Evolutionary conservation across 2,888 invertebrate genomes (phyloP), one percentile per base, ranked within the genome.

Genomic region (Augochlorella aurata): DNA sequence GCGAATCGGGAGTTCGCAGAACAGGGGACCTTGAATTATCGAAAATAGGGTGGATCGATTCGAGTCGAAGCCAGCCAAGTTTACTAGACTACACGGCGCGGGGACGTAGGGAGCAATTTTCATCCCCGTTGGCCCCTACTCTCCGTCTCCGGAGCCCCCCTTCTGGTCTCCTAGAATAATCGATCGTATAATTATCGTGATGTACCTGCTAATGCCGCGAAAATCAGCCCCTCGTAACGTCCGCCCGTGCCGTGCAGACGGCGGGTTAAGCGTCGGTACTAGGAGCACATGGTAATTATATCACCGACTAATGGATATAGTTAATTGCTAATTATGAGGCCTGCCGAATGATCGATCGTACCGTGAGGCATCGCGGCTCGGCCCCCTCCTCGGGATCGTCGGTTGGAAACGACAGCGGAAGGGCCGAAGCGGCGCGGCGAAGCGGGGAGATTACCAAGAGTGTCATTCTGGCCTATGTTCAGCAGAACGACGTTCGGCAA

Each of bases 281-380:
- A 91, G 90, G 90, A 92, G 91, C 92, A 93, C 91, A 91, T 92
- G 92, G 91, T 93, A 93, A 93, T 93, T 93, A 93, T 93, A 93
- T 93, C 93, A 93, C 91, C 89, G 91, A 92, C 93, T 93, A 93
- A 93, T 93, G 93, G 93, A 93, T 93, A 93, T 93, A 93, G 93
- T 93, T 93, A 93, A 93, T 93, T 93, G 93, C 93, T 93, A 93
- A 93, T 93, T 93, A 93, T 93, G 93, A 93, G 92, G 92, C 93
- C 92, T 92, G 92, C 92, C 92, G 90, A 93, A 93, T 93, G 93
- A 93, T 93, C 93, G 93, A 93, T 93, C 93, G 92, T 90, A 88
- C 85, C 87, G 85, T 90, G 92, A 90, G 92, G 91, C 91, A 91
- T 87, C 90, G 90, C 87, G 88, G 84, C 85, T 75, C 65, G 78